phyloP scores from a whole-genome alignment of 2,113 vertebrate genomes.

The Nothocercus julius region DNA sequence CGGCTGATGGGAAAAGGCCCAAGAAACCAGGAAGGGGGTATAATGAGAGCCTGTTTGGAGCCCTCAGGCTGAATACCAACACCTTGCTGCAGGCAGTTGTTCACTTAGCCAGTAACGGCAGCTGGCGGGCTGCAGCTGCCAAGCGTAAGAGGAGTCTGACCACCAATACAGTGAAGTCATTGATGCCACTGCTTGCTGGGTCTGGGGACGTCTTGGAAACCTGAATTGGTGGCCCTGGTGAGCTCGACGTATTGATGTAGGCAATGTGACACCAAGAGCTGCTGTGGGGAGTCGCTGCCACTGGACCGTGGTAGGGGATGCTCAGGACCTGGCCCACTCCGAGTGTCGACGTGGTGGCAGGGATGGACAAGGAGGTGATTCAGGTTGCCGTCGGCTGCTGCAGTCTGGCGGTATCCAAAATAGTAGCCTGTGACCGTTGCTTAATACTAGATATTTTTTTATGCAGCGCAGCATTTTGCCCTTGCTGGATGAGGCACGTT shows the following conservation, averaged over 20 bases:
- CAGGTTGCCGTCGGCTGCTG: background rate
- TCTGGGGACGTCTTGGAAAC: background rate
- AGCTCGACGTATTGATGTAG: background rate
- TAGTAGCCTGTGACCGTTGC: background rate
- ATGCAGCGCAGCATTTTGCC: too few species aligned
- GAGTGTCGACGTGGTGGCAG: accelerated
- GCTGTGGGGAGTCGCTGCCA: too few species aligned
- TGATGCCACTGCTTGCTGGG: background rate
- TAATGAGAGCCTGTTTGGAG: slow-evolving; percentile 19
- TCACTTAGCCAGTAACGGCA: background rate
- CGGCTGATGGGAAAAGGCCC: accelerated
- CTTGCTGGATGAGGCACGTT: background rate
- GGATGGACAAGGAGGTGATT: background rate
- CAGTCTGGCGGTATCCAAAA: background rate
- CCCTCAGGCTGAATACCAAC: slow-evolving; percentile 24
- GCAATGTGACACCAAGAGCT: background rate
- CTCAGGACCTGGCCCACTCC: accelerated
- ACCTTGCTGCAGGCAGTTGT: background rate
- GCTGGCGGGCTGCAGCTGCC: background rate
- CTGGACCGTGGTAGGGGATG: background rate
- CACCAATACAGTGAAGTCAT: background rate
- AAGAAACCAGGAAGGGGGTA: background rate
- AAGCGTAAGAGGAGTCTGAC: accelerated
- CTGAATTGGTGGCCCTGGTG: background rate
- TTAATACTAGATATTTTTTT: background rate